Conservation (phyloP, 92 coral and sea anemone genomes). For the Nematostella vectensis region DNA sequence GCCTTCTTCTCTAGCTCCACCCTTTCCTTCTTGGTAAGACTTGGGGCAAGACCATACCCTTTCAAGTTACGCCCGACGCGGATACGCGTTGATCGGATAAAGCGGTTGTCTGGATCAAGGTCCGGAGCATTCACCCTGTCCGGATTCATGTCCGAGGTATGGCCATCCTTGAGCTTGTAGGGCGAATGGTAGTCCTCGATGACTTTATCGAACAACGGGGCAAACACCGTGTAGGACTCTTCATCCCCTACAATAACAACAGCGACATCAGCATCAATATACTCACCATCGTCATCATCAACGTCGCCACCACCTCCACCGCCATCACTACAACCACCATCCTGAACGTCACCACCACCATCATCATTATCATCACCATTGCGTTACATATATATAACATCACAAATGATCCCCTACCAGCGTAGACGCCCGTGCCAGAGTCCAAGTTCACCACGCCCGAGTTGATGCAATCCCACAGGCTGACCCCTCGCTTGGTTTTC, state of each 20-base stretch:
- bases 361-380: not conserved
- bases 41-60: constrained; percentile 77
- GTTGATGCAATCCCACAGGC: constrained; percentile 49
- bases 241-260: constrained; percentile 64
- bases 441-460: constrained; percentile 58
- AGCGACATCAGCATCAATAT: not conserved
- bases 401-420: constrained; percentile 18
- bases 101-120: constrained; percentile 62
- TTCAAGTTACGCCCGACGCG: constrained; percentile 86
- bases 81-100: constrained; percentile 83
- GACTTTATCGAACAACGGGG: constrained; percentile 33
- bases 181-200: constrained; percentile 81
- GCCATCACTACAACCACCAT: no score
- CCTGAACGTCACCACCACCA: not conserved
- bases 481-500: constrained; percentile 58
- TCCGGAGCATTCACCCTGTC: constrained; percentile 67
- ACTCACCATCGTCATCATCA: not conserved
- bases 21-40: constrained; percentile 57
- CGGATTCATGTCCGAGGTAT: constrained; percentile 78
- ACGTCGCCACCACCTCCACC: not conserved
- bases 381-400: no score
- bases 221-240: constrained; percentile 54
- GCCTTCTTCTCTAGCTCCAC: constrained; percentile 70
- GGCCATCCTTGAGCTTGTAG: constrained; percentile 58
- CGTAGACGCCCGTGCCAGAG: constrained; percentile 62